Percentiles rank a stretch among this genome's conserved stretches.
These are phyloP conservation scores for Tiliacea citrago DNA, from an alignment of 2,888 invertebrate genomes.

Conservation along the genomic window DNA sequence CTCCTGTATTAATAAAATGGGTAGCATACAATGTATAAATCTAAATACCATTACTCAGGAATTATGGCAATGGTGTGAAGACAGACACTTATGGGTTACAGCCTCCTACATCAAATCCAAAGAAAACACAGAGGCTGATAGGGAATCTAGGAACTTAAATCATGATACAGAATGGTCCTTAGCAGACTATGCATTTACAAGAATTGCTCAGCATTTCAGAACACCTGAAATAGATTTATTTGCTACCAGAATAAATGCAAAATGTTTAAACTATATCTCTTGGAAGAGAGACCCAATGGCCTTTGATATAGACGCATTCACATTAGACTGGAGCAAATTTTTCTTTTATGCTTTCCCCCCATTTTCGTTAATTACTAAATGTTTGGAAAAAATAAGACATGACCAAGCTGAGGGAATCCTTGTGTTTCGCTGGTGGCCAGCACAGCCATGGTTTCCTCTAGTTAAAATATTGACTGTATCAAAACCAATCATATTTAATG, in stretches of 20 bases:
- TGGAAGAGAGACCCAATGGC: too few relatives aligned
- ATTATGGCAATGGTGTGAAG: constrained; percentile 5
- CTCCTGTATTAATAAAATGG: constrained; percentile 8
- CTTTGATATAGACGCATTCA: neutral
- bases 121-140: constrained; percentile 4
- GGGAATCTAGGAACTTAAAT: constrained; percentile 2
- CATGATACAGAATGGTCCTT: constrained; percentile 5
- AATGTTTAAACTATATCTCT: too few relatives aligned
- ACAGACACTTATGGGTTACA: neutral
- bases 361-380: too few relatives aligned
- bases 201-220: neutral
- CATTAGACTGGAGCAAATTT: neutral
- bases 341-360: too few relatives aligned
- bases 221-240: too few relatives aligned
- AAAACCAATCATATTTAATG: too few relatives aligned
- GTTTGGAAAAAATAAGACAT: too few relatives aligned
- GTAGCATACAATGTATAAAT: neutral
- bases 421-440: constrained; percentile 7
- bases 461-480: constrained; percentile 7
- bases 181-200: constrained; percentile 7
- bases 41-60: neutral
- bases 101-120: constrained; percentile 1
- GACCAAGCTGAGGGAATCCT: neutral
- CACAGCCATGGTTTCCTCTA: constrained; percentile 9
- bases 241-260: too few relatives aligned